phyloP scores from a whole-genome alignment of 2,113 vertebrate genomes.

The Pelecanoides urinatrix region DNA sequence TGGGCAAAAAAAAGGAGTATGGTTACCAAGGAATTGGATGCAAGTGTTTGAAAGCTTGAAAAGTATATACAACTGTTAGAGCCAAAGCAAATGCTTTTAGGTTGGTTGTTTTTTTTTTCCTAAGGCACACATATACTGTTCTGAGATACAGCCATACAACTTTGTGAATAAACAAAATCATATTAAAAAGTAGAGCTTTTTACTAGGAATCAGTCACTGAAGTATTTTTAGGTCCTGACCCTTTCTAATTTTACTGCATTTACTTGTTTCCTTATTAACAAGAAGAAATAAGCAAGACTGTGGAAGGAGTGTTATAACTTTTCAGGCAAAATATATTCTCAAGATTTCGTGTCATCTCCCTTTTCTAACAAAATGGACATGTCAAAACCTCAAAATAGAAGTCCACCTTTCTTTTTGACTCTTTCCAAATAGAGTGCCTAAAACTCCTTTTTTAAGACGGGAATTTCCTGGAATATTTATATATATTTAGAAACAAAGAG shows the following conservation, averaged over 20 bases:
- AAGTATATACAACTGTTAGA: background rate
- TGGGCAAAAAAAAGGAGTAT: background rate
- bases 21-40: background rate
- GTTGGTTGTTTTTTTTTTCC: background rate
- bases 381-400: background rate
- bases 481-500: background rate
- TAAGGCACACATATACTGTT: background rate
- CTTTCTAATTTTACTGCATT: background rate
- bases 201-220: background rate
- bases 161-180: no score
- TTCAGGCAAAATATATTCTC: background rate
- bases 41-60: background rate
- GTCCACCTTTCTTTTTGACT: background rate
- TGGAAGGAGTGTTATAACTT: background rate
- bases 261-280: background rate
- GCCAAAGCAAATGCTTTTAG: background rate
- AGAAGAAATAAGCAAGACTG: background rate
- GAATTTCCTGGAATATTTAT: background rate
- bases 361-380: background rate
- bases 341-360: background rate
- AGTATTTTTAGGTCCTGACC: background rate
- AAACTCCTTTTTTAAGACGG: background rate
- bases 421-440: background rate
- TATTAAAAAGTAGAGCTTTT: background rate
- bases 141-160: background rate